Evolutionary conservation across 2,113 vertebrate species (phyloP).

Genomic region (Xenotilapia leptura): DNA sequence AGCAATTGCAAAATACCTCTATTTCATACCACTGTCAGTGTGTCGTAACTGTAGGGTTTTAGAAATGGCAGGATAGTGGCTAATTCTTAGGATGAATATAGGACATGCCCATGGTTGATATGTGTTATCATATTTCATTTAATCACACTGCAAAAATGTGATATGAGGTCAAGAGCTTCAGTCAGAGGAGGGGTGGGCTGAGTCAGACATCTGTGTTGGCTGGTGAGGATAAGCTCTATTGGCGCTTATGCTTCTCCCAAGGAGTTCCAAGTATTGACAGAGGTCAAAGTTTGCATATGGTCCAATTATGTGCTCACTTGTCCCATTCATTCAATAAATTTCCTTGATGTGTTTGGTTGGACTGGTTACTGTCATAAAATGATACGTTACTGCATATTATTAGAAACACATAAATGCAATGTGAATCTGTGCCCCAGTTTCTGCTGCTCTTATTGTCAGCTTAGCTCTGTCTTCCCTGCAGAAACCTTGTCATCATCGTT

Average conservation of each 20-base stretch:
- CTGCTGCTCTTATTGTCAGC: neutral
- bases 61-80: neutral
- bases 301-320: neutral
- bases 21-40: neutral
- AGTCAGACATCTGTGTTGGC: neutral
- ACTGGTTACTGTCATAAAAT: neutral
- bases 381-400: neutral
- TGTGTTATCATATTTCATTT: neutral
- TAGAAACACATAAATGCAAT: neutral
- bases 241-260: neutral
- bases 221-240: neutral
- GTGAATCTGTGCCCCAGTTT: neutral
- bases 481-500: slow-evolving; percentile 19
- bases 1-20: neutral
- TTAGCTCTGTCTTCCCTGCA: neutral
- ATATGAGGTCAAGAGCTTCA: neutral
- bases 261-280: neutral
- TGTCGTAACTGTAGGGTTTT: neutral
- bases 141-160: neutral
- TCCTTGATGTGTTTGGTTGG: neutral
- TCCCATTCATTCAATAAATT: neutral
- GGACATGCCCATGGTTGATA: neutral
- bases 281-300: neutral
- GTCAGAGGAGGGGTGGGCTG: neutral
- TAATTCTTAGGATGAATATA: neutral